Base-by-base conservation (phyloP, 2,113 vertebrate species). In the Syngnathus typhle region DNA sequence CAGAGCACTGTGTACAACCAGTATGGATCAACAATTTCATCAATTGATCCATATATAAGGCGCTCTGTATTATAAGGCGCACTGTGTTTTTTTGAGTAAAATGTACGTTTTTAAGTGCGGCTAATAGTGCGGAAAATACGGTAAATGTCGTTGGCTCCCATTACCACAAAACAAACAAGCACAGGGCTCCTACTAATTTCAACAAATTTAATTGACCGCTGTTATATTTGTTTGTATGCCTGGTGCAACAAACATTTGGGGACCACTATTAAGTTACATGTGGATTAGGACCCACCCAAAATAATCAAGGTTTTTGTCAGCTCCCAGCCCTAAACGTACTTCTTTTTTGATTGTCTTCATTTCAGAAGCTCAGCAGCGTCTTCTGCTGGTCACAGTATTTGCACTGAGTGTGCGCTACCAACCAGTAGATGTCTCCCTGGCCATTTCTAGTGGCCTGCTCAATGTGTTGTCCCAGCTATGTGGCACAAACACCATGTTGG, bases 371-470 rank as follows among this genome's bases (percentile, higher is more conserved):
- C 97, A 99, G 7, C 97, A 99, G 70, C 94, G 97, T 77, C 95
- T 99, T 74, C 92, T 98, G 19, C 86, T 99, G 90, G 97, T 98
- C 71, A 99, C 97, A 0, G 95, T 99, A 58, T 99, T 99, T 60
- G 95, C 96, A 1, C 91, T 99, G 39, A 98, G 97, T 0, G 96
- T 98, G 7, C 95, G 98, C 46, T 99, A 99, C 83, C 97, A 99
- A 86, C 96, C 97, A 0, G 94, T 96, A 47, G 97, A 99, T 65
- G 96, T 99, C 44, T 98, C 97, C 41, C 79, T 99, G 89, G 97
- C 97, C 62, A 95, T 98, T 76, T 98, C 96, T 52, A 97, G 94
- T 1, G 96, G 97, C 2, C 85, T 98, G n/a, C 86, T 99, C 11
- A 97, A 94, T 0, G 96, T 99, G 21, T 84, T 99, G 1, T 99